Conservation (phyloP, 2,888 invertebrate species). For the Carabus problematicus region DNA sequence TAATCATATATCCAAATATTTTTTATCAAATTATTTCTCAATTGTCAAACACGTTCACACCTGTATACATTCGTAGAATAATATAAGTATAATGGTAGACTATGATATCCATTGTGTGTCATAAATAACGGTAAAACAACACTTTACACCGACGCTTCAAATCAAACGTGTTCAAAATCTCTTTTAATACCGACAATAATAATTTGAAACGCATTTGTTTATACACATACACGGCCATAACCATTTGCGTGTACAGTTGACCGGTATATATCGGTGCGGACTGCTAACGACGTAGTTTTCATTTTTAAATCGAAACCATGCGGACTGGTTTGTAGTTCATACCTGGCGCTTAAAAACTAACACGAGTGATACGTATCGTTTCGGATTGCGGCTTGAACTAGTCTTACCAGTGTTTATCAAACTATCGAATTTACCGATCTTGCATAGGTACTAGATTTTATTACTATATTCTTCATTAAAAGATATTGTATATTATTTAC, state of each 20-base stretch:
- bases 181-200: conserved; percentile 13
- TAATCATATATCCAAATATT: too few species aligned
- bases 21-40: too few species aligned
- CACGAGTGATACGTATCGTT: conserved; percentile 8
- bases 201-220: conserved; percentile 7
- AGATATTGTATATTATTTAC: too few species aligned
- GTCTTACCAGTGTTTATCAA: conserved; percentile 5
- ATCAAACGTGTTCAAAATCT: neutral
- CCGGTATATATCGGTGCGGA: neutral
- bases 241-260: conserved; percentile 5
- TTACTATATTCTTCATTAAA: neutral
- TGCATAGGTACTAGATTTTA: neutral
- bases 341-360: conserved; percentile 1
- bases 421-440: neutral
- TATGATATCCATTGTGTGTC: too few species aligned
- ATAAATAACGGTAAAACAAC: too few species aligned
- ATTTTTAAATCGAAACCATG: conserved; percentile 1
- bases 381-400: conserved; percentile 15
- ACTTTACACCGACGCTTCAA: too few species aligned
- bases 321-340: too few species aligned
- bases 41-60: too few species aligned
- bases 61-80: too few species aligned
- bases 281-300: conserved; percentile 9
- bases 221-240: conserved; percentile 6
- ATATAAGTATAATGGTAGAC: too few species aligned